phyloP scores from a whole-genome alignment of 2,888 invertebrate species.

The Dasypogon diadema region DNA sequence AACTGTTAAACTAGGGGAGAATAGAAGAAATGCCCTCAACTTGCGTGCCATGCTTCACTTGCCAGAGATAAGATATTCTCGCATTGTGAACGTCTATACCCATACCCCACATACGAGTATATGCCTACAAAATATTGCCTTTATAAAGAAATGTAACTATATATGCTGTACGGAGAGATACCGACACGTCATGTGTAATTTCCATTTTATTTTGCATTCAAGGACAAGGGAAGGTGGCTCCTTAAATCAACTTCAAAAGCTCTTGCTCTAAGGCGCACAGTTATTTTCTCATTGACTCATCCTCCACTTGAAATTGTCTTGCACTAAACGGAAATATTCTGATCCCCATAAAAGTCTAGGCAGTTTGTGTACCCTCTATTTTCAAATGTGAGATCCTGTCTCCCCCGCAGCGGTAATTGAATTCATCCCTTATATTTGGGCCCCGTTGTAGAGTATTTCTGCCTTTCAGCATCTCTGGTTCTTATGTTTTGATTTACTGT shows the following conservation, averaged over 20 bases:
- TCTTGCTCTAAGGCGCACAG: constrained; percentile 18
- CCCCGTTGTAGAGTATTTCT: neutral
- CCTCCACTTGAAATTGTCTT: neutral
- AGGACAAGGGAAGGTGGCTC: neutral
- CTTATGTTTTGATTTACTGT: constrained; percentile 48
- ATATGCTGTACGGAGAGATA: constrained; percentile 6
- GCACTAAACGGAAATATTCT: neutral
- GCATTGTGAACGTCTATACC: neutral
- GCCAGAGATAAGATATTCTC: constrained; percentile 17
- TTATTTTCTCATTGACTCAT: constrained; percentile 31
- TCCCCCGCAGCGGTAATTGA: constrained; percentile 13
- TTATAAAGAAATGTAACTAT: constrained; percentile 37
- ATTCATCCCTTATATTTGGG: constrained; percentile 12
- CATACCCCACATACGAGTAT: neutral
- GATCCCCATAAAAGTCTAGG: constrained; percentile 6
- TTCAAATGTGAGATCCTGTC: neutral
- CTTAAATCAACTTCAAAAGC: constrained; percentile 41
- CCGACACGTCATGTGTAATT: constrained; percentile 39
- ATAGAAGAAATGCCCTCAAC: constrained; percentile 15
- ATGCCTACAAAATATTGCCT: constrained; percentile 18
- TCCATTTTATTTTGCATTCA: constrained; percentile 33
- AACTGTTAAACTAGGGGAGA: constrained; percentile 33
- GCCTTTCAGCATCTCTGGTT: constrained; percentile 27
- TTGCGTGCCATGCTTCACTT: constrained; percentile 39
- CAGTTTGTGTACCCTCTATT: neutral